Conservation (phyloP, 2,113 vertebrate genomes). For the Myxocyprinus asiaticus region DNA sequence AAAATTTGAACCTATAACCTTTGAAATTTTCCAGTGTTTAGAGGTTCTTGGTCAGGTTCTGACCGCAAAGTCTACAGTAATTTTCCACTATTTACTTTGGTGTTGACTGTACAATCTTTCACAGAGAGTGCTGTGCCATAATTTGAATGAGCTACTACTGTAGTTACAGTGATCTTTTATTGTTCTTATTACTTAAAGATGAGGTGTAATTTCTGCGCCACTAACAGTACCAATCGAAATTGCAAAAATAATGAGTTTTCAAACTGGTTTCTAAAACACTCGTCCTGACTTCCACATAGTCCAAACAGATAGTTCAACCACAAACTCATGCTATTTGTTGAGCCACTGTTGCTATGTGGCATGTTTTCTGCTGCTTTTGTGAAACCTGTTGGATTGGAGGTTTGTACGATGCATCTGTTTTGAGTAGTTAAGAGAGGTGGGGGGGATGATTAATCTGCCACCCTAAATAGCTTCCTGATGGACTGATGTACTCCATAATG, state of each 20-base stretch:
- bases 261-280: too few relatives aligned
- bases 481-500: constrained; percentile 32
- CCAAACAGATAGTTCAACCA: too few relatives aligned
- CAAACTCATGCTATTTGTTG: neutral
- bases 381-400: constrained; percentile 1
- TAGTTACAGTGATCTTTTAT: too few relatives aligned
- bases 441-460: constrained; percentile 30
- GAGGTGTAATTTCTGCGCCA: too few relatives aligned
- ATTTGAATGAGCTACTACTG: too few relatives aligned
- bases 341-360: neutral
- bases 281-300: too few relatives aligned
- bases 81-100: constrained; percentile 15
- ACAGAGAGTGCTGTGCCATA: neutral
- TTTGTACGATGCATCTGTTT: neutral
- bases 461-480: constrained; percentile 32
- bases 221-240: too few relatives aligned
- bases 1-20: neutral
- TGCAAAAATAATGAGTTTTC: too few relatives aligned
- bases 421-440: constrained; percentile 37
- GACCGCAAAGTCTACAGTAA: neutral
- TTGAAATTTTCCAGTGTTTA: neutral
- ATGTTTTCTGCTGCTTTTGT: constrained; percentile 6
- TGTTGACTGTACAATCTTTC: constrained; percentile 19
- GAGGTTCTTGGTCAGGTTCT: neutral
- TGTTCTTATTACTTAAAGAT: too few relatives aligned